Evolutionary conservation across 1,140 invertebrate genomes (phyloP).

Genomic region (Sarcophaga bullata): DNA sequence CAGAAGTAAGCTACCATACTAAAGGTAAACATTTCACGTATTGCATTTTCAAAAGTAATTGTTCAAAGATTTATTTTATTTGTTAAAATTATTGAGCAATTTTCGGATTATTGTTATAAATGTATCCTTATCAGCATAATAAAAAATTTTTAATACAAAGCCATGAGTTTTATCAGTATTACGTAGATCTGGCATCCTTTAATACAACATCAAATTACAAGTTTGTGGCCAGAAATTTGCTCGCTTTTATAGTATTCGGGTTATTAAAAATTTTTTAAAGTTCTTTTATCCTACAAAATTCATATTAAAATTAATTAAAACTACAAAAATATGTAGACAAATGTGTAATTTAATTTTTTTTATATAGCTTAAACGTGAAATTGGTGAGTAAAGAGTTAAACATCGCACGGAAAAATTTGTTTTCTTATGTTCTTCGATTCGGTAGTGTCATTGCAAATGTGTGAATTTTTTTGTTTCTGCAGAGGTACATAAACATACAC

Average conservation of each 20-base stretch:
- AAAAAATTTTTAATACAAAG: not conserved
- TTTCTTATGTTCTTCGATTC: conserved; percentile 20
- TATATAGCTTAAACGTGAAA: conserved; percentile 16
- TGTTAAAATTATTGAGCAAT: not conserved
- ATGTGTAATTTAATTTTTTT: not conserved
- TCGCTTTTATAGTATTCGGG: not conserved
- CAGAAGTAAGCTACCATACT: not conserved
- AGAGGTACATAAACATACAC: conserved; percentile 28
- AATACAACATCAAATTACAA: conserved; percentile 4
- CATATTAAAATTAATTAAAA: not conserved
- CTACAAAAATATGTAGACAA: not conserved
- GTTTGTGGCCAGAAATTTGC: not conserved
- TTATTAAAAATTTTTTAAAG: not conserved
- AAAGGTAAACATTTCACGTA: too few species aligned
- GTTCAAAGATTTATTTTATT: not conserved
- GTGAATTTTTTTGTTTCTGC: conserved; percentile 24
- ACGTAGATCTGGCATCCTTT: not conserved
- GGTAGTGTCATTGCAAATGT: conserved; percentile 27
- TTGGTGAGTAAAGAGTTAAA: conserved; percentile 30
- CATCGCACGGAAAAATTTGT: not conserved
- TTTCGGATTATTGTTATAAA: not conserved
- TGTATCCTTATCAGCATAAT: not conserved
- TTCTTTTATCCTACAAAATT: conserved; percentile 1
- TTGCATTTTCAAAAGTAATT: too few species aligned
- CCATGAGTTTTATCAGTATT: not conserved